Base-by-base conservation (phyloP, 1,140 invertebrate species). In the Pygmarrhopalites habei region DNA sequence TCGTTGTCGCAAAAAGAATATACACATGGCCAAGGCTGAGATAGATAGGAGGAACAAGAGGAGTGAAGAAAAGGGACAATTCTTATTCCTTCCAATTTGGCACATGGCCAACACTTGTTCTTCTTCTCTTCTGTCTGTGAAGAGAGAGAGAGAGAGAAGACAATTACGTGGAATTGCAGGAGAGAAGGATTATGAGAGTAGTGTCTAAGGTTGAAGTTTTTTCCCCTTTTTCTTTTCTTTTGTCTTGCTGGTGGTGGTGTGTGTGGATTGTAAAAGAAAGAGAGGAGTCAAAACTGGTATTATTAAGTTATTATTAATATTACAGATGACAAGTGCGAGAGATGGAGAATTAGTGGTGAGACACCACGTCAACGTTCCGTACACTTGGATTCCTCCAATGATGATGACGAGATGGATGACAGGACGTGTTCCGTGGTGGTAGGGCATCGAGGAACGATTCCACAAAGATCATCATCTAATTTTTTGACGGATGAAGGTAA, bases 381-480 rank as follows among this genome's bases (percentile, higher is more conserved):
- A 26, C n/a, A n/a, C n/a, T n/a, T n/a, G n/a, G n/a, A n/a, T n/a
- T 52, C 49, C 3, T 52, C 49, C 23, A 15, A 52, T 25, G 49
- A 52, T 52, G 49, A 52, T 52, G 49, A 52, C n/a, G 49, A 25
- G 49, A 52, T 52, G 49, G 49, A 52, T 52, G 49, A 52, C 28
- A 26, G 49, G 28, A 52, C 23, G 28, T n/a, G n/a, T n/a, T n/a
- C n/a, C n/a, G 32, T 35, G 15, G 7, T 26, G 49, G 25, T 26
- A 26, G 25, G 49, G 25, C 49, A 52, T 52, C 23, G 49, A n/a
- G 49, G 28, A 26, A 26, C 4, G 23, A 52, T 26, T 52, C 49
- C 49, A 52, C 49, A 26, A n/a, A n/a, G n/a, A n/a, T n/a, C n/a
- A n/a, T n/a, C n/a, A 28, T 52, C 49, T 52, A 52, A 52, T 52